Evolutionary conservation across 1,140 invertebrate species (phyloP).

Genomic region (Pteromalus puparum): DNA sequence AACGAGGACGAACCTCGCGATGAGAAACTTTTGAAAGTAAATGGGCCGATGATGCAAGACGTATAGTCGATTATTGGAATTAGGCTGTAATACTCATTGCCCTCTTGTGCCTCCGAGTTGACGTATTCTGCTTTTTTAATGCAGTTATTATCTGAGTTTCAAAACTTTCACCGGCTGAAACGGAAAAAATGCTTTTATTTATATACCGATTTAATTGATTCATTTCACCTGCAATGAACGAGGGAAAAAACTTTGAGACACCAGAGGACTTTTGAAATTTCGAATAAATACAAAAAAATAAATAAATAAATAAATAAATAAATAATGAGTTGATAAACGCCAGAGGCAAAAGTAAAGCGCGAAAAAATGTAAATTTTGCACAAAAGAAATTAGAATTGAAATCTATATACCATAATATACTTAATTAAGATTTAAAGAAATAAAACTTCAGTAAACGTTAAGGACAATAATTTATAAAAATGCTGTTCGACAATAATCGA

Average conservation of each 20-base stretch:
- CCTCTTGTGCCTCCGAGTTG: slow-evolving; percentile 21
- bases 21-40: slow-evolving; percentile 25
- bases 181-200: too few species aligned
- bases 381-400: slow-evolving; percentile 68
- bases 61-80: not conserved
- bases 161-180: not conserved
- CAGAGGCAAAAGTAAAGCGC: not conserved
- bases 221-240: not conserved
- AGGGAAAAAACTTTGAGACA: not conserved
- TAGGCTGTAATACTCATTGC: not conserved
- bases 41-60: not conserved
- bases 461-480: slow-evolving; percentile 65
- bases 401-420: slow-evolving; percentile 51
- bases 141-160: not conserved
- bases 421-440: not conserved
- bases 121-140: too few species aligned
- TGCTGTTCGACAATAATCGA: slow-evolving; percentile 75
- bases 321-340: not conserved
- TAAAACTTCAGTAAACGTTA: slow-evolving; percentile 58
- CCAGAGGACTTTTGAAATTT: not conserved
- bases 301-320: too few species aligned
- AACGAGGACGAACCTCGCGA: not conserved
- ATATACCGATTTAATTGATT: not conserved
- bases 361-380: slow-evolving; percentile 70
- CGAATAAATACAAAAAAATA: too few species aligned